Conservation (phyloP, 2,113 vertebrate species). For the Nymphicus hollandicus region DNA sequence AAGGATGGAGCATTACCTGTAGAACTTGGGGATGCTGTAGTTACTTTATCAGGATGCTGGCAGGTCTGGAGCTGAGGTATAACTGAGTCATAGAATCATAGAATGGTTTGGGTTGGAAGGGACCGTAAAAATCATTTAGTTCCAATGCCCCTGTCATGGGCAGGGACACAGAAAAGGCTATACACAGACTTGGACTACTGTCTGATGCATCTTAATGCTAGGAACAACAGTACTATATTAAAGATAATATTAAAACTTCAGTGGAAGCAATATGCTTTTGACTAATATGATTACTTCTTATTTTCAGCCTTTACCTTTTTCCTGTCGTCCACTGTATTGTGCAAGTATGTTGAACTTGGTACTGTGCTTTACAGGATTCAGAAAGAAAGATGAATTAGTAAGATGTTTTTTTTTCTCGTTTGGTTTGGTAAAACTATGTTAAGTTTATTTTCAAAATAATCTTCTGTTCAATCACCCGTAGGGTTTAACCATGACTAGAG, state of each 20-base stretch:
- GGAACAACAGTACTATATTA: background rate
- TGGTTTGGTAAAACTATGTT: background rate
- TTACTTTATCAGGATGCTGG: background rate
- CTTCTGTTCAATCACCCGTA: background rate
- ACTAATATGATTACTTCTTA: background rate
- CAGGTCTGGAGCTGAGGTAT: background rate
- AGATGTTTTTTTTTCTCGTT: slow-evolving; percentile 54
- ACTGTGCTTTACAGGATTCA: slow-evolving; percentile 95
- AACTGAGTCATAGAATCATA: background rate
- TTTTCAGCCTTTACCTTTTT: slow-evolving; percentile 88
- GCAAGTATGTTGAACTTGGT: slow-evolving; percentile 91
- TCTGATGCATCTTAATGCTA: background rate
- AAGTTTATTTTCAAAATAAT: background rate
- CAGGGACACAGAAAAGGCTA: background rate
- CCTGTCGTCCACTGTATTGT: slow-evolving; percentile 90
- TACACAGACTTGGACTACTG: background rate
- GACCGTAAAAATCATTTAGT: background rate
- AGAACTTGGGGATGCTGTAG: background rate
- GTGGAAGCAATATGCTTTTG: background rate
- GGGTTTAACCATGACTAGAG: background rate
- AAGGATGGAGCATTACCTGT: background rate
- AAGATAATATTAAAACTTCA: background rate
- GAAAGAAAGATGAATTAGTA: slow-evolving; percentile 94
- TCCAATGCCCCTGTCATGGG: background rate
- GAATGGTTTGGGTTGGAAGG: background rate